Evolutionary conservation across 2,888 invertebrate genomes (phyloP), one percentile per base, ranked within the genome.

Genomic region (Heteropelma amictum): DNA sequence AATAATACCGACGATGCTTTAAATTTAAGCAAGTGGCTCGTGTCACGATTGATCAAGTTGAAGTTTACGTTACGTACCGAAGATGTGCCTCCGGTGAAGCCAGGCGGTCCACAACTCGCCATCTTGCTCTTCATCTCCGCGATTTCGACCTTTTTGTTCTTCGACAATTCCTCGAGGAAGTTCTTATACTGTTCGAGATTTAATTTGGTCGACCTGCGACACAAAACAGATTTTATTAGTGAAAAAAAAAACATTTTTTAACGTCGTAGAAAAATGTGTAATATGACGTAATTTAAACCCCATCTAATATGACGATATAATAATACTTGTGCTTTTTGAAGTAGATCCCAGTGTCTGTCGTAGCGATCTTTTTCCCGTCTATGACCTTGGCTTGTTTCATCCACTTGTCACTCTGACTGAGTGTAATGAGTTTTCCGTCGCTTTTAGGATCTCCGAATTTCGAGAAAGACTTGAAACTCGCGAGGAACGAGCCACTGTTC

Each of bases 361-460:
- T 97, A 0, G 95, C 95, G 77, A 96, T 94, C 85, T 94, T 95
- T 90, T 96, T 96, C 1, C 93, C 93, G 72, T 93, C 97, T 80
- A 96, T 95, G 14, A 94, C 93, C 83, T 93, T 95, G 0, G 97
- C 96, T 87, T 97, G 97, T 85, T 96, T 97, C 94, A 97, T 95
- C 97, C 97, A 97, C 90, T 97, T 97, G 89, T 97, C 97, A 85
- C 95, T 95, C 89, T 97, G 96, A 7, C 95, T 95, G n/a, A 97
- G 91, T 0, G 96, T 96, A 77, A 97, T 95, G 45, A 92, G 91
- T 88, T 94, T 96, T 0, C 97, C 97, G 85, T 96, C 96, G 12
- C 95, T 94, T 88, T 96, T 96, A 2, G 92, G 91, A 86, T 97
- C 96, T 0, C 97, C 97, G 86, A 97, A 97, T 90, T 96, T 96